Base-by-base conservation (phyloP, 2,888 invertebrate species). In the Myopa testacea region DNA sequence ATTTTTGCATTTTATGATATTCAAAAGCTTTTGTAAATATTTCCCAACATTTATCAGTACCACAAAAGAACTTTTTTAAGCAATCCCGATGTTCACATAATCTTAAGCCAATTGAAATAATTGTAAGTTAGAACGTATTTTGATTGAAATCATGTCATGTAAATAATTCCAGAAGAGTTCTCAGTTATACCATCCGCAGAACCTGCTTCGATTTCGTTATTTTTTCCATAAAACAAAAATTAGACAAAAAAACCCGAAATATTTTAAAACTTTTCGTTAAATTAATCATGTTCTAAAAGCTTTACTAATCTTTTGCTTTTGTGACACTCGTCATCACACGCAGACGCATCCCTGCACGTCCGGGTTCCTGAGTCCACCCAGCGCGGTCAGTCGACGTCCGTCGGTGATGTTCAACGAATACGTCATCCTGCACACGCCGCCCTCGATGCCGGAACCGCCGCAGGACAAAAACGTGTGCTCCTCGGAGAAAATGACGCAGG, bases 331-430 rank as follows among this genome's bases (percentile, higher is more conserved):
- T 45, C 45, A 45, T 45, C 45, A 45, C 6, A 34, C 73, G 16
- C 81, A 88, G 88, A 88, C 93, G 91, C 93, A 93, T 83, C 92
- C 93, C 50, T 92, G 93, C 78, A 92, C 92, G 80, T 89, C 92
- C 12, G 93, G 93, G 67, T 91, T 95, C 73, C 90, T 95, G 74
- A 94, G 94, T 82, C 95, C 95, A 67, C 94, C 95, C 75, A 86
- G 86, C 50, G 92, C 93, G 75, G 91, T 92, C 77, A 93, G 93
- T 81, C 92, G 96, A 26, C 91, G 95, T 74, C 95, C 96, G 62
- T 95, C 95, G 81, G 96, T 96, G 79, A 96, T 96, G 95, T 96
- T 96, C 90, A 95, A 95, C 86, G 95, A 96, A 86, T 94, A 95
- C 55, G 94, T 96, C 16, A 90, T 95, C 62, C 91, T 95, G 52